A percentile compares a stretch with the other conserved stretches of the same genome.
Conservation (phyloP, 2,888 invertebrate genomes). For the Salticus scenicus region DNA sequence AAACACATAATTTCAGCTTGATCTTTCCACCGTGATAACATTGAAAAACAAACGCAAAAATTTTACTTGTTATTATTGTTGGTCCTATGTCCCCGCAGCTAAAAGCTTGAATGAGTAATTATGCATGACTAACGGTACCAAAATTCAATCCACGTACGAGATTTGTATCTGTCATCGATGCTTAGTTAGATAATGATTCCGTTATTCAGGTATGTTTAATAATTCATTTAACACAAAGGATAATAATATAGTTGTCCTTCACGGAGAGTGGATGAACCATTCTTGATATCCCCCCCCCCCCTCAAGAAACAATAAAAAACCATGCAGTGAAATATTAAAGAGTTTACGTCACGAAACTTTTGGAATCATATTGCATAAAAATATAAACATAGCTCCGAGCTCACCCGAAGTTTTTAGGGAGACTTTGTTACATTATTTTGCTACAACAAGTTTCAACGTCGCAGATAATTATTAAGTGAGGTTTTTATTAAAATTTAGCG, state of each 20-base stretch:
- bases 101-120: neutral
- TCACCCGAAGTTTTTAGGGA: too few relatives aligned
- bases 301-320: too few relatives aligned
- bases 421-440: too few relatives aligned
- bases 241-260: neutral
- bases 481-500: too few relatives aligned
- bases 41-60: neutral
- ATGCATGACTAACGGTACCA: neutral
- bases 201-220: neutral
- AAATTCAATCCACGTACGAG: neutral
- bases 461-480: too few relatives aligned
- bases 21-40: neutral
- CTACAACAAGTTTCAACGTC: too few relatives aligned
- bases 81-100: neutral
- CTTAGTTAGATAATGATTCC: neutral
- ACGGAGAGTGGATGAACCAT: too few relatives aligned
- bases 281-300: too few relatives aligned
- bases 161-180: neutral
- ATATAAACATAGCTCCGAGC: too few relatives aligned
- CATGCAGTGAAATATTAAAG: too few relatives aligned
- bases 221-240: neutral
- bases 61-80: neutral
- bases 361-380: too few relatives aligned
- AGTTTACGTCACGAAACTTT: too few relatives aligned
- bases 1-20: neutral